Evolutionary conservation across 2,113 vertebrate species (phyloP), one percentile per base, ranked within the genome.

Genomic region (Papio anubis): DNA sequence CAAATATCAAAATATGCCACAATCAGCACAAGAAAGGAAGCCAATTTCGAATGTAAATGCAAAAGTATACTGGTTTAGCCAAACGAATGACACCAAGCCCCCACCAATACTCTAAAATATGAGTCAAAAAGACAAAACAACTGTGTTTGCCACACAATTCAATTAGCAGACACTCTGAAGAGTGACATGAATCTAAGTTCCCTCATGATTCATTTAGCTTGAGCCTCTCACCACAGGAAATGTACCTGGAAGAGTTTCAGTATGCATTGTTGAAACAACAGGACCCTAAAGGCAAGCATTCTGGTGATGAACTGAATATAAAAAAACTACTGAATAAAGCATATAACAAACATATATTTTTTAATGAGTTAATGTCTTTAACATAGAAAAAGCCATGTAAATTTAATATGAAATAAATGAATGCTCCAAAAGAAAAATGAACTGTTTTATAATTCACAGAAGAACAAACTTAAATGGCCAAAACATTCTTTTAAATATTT

Each of bases 81-180:
- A 75, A 70, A 76, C 1, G 81, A 73, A 6, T 70, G 23, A 30
- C 50, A 55, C 20, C 38, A 64, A 64, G 12, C 66, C 32, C 43
- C 9, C 50, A 18, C 13, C 25, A n/a, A 66, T 32, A 76, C 0
- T 70, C 68, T 4, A 89, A 76, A 94, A 66, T 45, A 83, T 64
- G 55, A 80, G 70, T 79, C 43, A 84, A 35, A 94, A 89, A 94
- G 13, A 89, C 23, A 86, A 92, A 81, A 93, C 9, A 75, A 96
- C 17, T 68, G 30, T 83, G n/a, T 17, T 76, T 82, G n/a, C n/a
- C 57, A 86, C 8, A 40, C 52, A 83, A 64, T 18, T 82, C 81
- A 88, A 13, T 68, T 43, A 70, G 68, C 52, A 85, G 17, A 45
- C n/a, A 57, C 52, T 8, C 75, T 48, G 14, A 52, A 90, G n/a